Conservation (phyloP, 2,888 invertebrate genomes). For the Hyles lineata region DNA sequence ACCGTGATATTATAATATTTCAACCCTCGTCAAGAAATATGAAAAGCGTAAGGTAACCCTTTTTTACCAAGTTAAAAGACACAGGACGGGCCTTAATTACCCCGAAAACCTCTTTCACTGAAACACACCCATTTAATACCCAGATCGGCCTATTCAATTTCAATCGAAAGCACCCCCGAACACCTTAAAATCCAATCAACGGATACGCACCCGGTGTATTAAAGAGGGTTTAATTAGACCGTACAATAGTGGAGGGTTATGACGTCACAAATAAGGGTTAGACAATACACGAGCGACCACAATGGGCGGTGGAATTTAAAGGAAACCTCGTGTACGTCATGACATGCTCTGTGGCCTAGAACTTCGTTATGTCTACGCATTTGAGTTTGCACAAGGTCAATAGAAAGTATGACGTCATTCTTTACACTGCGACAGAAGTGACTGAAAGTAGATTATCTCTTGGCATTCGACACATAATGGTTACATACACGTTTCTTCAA, state of each 20-base stretch:
- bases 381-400: neutral
- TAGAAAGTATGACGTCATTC: neutral
- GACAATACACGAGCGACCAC: constrained; percentile 61
- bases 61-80: constrained; percentile 9
- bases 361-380: neutral
- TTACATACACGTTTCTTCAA: too few relatives aligned
- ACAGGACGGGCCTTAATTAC: constrained; percentile 28
- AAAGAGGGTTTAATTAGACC: constrained; percentile 68
- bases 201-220: constrained; percentile 52
- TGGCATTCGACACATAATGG: too few relatives aligned
- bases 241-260: constrained; percentile 59
- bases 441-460: too few relatives aligned
- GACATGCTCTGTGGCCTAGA: constrained; percentile 16
- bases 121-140: constrained; percentile 32
- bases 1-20: neutral
- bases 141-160: constrained; percentile 46
- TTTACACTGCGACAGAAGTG: neutral
- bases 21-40: constrained; percentile 23
- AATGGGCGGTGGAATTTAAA: constrained; percentile 62
- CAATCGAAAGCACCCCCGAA: constrained; percentile 53
- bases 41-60: constrained; percentile 17
- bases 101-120: constrained; percentile 17
- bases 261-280: constrained; percentile 55
- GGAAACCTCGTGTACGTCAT: constrained; percentile 1
- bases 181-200: constrained; percentile 73